phyloP scores from a whole-genome alignment of 2,113 vertebrate species.

The Gallinago undulata region DNA sequence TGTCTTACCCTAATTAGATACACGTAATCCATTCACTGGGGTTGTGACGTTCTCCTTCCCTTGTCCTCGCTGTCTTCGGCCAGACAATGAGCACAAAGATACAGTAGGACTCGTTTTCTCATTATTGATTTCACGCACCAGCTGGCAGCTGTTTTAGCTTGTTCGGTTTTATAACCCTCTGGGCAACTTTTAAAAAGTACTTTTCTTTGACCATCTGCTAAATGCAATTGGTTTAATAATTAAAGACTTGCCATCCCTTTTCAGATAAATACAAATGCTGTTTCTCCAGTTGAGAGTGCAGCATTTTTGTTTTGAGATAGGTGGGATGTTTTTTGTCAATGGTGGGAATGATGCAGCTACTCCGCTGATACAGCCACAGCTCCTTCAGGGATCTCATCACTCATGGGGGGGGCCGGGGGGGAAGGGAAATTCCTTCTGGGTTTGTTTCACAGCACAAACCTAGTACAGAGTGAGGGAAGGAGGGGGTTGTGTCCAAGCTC shows the following conservation, averaged over 20 bases:
- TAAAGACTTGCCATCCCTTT: constrained; percentile 75
- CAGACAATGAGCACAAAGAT: constrained; percentile 85
- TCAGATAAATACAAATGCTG: constrained; percentile 62
- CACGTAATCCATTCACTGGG: constrained; percentile 40
- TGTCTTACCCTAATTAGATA: constrained; percentile 64
- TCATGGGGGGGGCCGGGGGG: neutral
- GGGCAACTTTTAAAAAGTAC: constrained; percentile 82
- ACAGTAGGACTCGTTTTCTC: constrained; percentile 81
- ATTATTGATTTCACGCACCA: constrained; percentile 87
- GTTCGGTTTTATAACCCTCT: constrained; percentile 82
- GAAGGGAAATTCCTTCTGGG: neutral
- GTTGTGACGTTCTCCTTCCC: constrained; percentile 56
- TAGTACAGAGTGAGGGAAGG: neutral
- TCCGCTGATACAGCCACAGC: neutral
- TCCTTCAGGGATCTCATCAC: neutral
- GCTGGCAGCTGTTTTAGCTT: constrained; percentile 82
- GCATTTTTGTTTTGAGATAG: neutral
- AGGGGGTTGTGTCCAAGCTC: neutral
- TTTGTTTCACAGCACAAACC: neutral
- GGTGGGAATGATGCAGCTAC: neutral
- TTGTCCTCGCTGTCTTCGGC: constrained; percentile 64
- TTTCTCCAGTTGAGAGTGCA: constrained; percentile 59
- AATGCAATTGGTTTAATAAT: constrained; percentile 83
- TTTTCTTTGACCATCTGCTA: constrained; percentile 84
- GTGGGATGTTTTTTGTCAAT: neutral